Evolutionary conservation across 2,888 invertebrate species (phyloP), one percentile per base, ranked within the genome.

Genomic region (Deladenus siricidicola): DNA sequence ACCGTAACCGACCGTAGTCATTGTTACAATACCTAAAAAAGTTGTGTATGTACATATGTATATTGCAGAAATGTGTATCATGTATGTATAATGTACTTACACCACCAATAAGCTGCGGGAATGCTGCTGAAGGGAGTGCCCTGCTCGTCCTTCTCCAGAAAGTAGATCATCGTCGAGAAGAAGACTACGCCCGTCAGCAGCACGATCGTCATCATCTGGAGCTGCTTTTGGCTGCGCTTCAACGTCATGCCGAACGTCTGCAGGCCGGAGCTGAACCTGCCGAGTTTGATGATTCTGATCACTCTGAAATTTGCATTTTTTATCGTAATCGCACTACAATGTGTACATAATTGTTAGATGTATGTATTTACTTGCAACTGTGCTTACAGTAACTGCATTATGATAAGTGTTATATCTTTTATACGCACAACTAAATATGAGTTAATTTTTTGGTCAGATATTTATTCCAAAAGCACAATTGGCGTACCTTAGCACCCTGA

Each of bases 21-120:
- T 77, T 44, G 77, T 77, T 45, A 77, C 77, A 28, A 76, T 76
- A 57, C n/a, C n/a, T n/a, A n/a, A n/a, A n/a, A n/a, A n/a, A 34
- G 39, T 34, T 14, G 14, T 10, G 6, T 34, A 34, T 34, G 14
- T 14, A 34, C n/a, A n/a, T n/a, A 14, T 34, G 14, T 34, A 34
- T 6, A 34, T 10, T 34, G 8, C 39, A 34, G 14, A 34, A 34
- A 34, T 10, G 39, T 34, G 14, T 14, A 10, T 10, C 39, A 10
- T 6, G 6, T 10, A 34, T 10, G 8, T 34, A 6, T 34, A 34
- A 34, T 10, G 39, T 14, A 10, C 6, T 56, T 47, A 55, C 68
- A 70, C 76, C 76, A 76, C 78, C 78, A 78, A 56, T 75, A 78
- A 6, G 76, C 78, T 3, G 78, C 77, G n/a, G 78, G 78, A 45